Conservation (phyloP, 2,888 invertebrate genomes). For the Ophion costatus region DNA sequence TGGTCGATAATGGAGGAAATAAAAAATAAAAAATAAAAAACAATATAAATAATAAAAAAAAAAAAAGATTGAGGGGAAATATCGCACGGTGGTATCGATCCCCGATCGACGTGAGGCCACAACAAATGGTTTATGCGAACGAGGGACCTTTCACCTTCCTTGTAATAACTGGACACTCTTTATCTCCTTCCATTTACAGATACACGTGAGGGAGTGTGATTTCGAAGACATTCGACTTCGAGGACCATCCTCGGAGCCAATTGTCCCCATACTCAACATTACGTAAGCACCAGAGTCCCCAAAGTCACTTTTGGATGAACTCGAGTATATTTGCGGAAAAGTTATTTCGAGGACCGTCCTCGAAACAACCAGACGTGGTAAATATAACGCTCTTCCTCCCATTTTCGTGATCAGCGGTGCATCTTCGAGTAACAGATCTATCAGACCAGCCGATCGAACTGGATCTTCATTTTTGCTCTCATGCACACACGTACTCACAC, state of each 20-base stretch:
- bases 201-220: not conserved
- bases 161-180: slow-evolving; percentile 79
- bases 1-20: slow-evolving; percentile 47
- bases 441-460: slow-evolving; percentile 68
- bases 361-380: not conserved
- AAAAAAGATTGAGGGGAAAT: slow-evolving; percentile 73
- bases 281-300: not conserved
- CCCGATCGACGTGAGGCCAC: slow-evolving; percentile 77
- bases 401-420: slow-evolving; percentile 76
- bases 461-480: slow-evolving; percentile 64
- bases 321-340: not conserved
- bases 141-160: slow-evolving; percentile 72
- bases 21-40: slow-evolving; percentile 41
- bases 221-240: not conserved
- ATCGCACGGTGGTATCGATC: slow-evolving; percentile 80
- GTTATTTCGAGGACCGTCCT: not conserved
- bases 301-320: not conserved
- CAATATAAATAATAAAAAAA: slow-evolving; percentile 74
- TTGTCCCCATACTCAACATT: not conserved
- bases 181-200: not conserved
- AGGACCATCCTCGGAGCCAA: not conserved
- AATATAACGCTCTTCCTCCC: slow-evolving; percentile 41
- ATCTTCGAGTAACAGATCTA: slow-evolving; percentile 73
- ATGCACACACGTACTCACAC: not conserved
- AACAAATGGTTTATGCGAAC: slow-evolving; percentile 83